phyloP scores from a whole-genome alignment of 2,797 vertebrate genomes.

The Argentina silus region DNA sequence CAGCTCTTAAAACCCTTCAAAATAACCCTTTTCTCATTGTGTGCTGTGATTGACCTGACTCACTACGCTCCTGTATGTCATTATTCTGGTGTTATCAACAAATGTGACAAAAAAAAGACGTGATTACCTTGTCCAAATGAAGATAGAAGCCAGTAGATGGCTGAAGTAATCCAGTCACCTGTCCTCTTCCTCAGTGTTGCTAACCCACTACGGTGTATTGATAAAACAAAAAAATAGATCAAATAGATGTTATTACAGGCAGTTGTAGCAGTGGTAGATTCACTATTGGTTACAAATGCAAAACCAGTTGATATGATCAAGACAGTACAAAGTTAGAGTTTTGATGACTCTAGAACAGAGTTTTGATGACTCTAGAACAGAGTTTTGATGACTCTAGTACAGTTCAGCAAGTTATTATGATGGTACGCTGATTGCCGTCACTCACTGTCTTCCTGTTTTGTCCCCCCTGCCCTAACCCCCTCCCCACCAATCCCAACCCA shows the following conservation, averaged over 20 bases:
- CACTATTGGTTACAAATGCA: neutral
- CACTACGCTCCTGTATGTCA: neutral
- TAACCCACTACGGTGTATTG: neutral
- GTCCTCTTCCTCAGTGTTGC: neutral
- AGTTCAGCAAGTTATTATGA: too few relatives aligned
- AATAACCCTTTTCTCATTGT: neutral
- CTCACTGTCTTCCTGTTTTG: slow-evolving; percentile 30
- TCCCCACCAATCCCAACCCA: slow-evolving; percentile 3
- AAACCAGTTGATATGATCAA: neutral
- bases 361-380: too few relatives aligned
- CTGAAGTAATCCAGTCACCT: neutral
- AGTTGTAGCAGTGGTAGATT: neutral
- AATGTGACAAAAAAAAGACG: neutral
- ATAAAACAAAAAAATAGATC: slow-evolving; percentile 3
- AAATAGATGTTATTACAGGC: neutral
- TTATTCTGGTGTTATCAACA: neutral
- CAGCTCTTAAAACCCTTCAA: neutral
- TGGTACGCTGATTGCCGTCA: slow-evolving; percentile 1
- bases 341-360: too few relatives aligned
- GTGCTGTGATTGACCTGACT: neutral
- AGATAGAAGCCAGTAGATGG: neutral
- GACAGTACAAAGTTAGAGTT: slow-evolving; percentile 1
- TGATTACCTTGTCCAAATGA: neutral
- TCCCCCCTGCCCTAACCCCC: neutral
- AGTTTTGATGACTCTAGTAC: too few relatives aligned